Evolutionary conservation across 2,888 invertebrate genomes (phyloP).

Genomic region (Drosophila ustulata): DNA sequence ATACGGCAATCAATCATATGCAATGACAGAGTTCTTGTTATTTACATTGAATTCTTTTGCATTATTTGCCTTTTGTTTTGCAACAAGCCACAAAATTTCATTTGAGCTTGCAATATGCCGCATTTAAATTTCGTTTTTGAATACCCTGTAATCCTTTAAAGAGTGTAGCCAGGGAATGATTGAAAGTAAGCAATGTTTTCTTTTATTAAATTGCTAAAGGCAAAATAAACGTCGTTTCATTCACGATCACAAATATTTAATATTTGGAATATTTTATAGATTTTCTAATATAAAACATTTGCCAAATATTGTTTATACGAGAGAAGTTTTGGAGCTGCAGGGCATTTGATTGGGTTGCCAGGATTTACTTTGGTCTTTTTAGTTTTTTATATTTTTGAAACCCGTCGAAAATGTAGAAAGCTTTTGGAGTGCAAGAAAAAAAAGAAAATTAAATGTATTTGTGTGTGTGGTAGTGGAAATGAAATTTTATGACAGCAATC

Average conservation of each 20-base stretch:
- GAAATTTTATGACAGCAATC: slow-evolving; percentile 58
- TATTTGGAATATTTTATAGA: background rate
- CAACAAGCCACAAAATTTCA: slow-evolving; percentile 76
- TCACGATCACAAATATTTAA: background rate
- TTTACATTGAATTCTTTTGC: slow-evolving; percentile 36
- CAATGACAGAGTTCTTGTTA: slow-evolving; percentile 5
- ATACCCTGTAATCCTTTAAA: slow-evolving; percentile 12
- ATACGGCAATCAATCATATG: background rate
- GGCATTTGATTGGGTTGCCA: background rate
- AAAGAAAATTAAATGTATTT: slow-evolving; percentile 1
- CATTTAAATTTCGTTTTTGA: slow-evolving; percentile 63
- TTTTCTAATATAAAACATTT: background rate
- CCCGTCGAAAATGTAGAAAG: slow-evolving; percentile 34
- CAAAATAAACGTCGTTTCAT: no score
- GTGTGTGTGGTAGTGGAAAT: slow-evolving; percentile 43
- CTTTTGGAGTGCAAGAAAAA: slow-evolving; percentile 17
- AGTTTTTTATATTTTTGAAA: slow-evolving; percentile 23
- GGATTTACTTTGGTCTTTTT: background rate
- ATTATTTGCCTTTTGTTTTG: slow-evolving; percentile 49
- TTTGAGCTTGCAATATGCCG: slow-evolving; percentile 75
- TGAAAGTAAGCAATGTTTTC: background rate
- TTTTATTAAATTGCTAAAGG: background rate
- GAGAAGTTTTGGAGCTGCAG: background rate
- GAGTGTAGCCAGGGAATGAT: background rate
- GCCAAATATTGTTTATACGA: background rate